Base-by-base conservation (phyloP, 1,140 invertebrate species). In the Sinonovacula constricta region DNA sequence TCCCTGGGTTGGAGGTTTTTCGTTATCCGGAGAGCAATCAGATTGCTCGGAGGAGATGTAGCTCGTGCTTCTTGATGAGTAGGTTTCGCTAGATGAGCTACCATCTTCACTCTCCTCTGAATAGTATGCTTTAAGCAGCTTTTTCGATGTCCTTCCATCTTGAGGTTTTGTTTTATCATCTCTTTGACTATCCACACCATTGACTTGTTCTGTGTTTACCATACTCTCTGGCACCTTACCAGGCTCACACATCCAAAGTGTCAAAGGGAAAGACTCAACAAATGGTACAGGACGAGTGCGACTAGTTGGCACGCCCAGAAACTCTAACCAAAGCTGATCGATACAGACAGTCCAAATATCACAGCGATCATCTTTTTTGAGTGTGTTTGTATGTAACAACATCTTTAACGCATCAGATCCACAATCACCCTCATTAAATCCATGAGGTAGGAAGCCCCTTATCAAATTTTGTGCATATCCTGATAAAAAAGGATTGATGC, bases 321-420 rank as follows among this genome's bases (percentile, higher is more conserved):
- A 98, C 90, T 99, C 97, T 4, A 95, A 94, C 96, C 97, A 98
- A 39, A 98, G 93, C 0, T 97, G 97, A 89, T 98, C 97, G 24
- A 96, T 91, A 84, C 94, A 93, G 18, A 96, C 93, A 88, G 95
- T 96, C 97, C 97, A 98, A 10, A 98, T 93, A 86, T 96, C 94
- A 84, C 95, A 94, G 15, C 94, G 93, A 87, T 83, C 83, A 59
- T 88, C 80, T 22, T 69, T 78, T 68, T 88, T 89, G 10, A 90
- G 71, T 3, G 86, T 89, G 63, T 97, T 95, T 0, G 94, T 94
- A 95, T 95, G 97, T 36, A 97, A 91, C 63, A 96, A 90, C 88
- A 95, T 74, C 33, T 69, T 63, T 18, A 72, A 72, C n/a, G 75
- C 72, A 66, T 79, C 70, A 28, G 54, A 39, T 12, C 68, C 78